These are phyloP conservation scores for Hyperoplus immaculatus DNA, from an alignment of 2,797 vertebrate species.

Conservation along the genomic window DNA sequence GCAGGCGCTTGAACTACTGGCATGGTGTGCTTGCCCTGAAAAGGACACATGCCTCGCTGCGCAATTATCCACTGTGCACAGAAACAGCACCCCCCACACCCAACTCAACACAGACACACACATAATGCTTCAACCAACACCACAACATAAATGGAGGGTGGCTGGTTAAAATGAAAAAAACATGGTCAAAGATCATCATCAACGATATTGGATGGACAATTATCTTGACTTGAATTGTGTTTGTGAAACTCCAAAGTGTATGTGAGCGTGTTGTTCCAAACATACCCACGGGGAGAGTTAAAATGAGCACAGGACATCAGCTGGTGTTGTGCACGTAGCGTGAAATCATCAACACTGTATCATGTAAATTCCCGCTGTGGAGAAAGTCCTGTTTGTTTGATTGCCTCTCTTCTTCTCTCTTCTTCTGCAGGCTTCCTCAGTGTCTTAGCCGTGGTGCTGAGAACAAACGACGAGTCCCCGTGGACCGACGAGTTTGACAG, in stretches of 20 bases:
- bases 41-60: constrained; percentile 81
- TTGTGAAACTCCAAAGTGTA: constrained; percentile 61
- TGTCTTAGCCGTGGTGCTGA: constrained; percentile 90
- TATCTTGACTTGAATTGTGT: constrained; percentile 62
- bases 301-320: constrained; percentile 39
- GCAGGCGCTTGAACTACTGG: constrained; percentile 74
- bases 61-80: constrained; percentile 78
- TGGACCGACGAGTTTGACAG: constrained; percentile 96
- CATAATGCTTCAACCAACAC: constrained; percentile 71
- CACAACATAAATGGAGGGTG: constrained; percentile 77
- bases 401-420: constrained; percentile 41
- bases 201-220: constrained; percentile 35
- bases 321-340: constrained; percentile 42
- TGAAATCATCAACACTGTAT: constrained; percentile 47
- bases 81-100: constrained; percentile 69
- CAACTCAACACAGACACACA: constrained; percentile 56
- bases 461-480: constrained; percentile 86
- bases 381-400: constrained; percentile 39
- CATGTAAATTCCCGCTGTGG: constrained; percentile 51
- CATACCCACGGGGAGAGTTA: constrained; percentile 46
- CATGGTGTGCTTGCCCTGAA: constrained; percentile 77
- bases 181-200: background rate
- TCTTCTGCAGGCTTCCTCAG: constrained; percentile 87
- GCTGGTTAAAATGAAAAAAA: constrained; percentile 42
- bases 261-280: constrained; percentile 37